A percentile compares a stretch with the other conserved stretches of the same genome.
Conservation (phyloP, 2,888 invertebrate species). For the Thymelicus lineola region DNA sequence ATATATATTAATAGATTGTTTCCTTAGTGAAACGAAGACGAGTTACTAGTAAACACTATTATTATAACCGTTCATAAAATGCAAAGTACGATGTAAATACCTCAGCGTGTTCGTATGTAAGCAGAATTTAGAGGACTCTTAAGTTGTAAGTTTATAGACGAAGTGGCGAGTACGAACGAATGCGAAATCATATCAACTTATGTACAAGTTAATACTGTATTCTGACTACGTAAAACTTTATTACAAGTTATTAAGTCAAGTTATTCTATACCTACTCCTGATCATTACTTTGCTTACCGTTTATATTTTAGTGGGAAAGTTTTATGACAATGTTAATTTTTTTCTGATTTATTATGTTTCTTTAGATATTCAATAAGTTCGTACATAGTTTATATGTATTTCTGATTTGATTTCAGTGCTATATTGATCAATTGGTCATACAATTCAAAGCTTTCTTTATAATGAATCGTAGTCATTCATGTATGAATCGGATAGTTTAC, state of each 20-base stretch:
- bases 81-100: conserved; percentile 44
- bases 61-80: conserved; percentile 42
- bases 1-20: not conserved
- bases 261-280: not conserved
- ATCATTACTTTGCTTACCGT: conserved; percentile 19
- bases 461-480: no score
- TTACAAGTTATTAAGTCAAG: conserved; percentile 19
- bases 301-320: not conserved
- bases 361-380: not conserved
- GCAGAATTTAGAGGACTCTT: conserved; percentile 47
- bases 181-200: conserved; percentile 43
- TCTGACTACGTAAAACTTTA: conserved; percentile 29
- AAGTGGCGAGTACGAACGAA: conserved; percentile 43
- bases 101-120: conserved; percentile 46
- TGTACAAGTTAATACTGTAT: conserved; percentile 27
- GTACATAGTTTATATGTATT: no score
- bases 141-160: conserved; percentile 46
- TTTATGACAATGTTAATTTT: conserved; percentile 9
- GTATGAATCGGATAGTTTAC: no score
- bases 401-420: no score
- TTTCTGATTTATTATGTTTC: conserved; percentile 7
- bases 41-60: conserved; percentile 10
- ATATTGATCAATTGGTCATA: no score
- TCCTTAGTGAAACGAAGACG: not conserved
- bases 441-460: no score